Evolutionary conservation across 2,113 vertebrate genomes (phyloP).

Genomic region (Bufo bufo): DNA sequence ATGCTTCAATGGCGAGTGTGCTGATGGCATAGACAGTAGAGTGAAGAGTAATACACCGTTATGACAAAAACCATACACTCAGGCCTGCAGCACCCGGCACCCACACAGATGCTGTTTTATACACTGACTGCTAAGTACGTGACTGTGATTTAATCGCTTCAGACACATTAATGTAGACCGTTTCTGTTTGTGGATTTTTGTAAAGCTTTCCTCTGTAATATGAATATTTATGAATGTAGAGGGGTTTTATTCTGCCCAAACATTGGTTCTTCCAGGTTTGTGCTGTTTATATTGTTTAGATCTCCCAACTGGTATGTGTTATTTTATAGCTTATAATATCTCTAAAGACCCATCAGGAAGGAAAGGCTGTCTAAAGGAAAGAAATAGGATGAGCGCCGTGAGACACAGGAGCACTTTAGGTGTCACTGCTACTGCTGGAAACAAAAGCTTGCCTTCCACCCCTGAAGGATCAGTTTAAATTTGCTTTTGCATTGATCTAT

Average conservation of each 20-base stretch:
- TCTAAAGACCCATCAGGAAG: neutral
- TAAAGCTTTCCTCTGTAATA: conserved; percentile 4
- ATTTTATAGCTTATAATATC: neutral
- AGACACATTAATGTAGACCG: conserved; percentile 37
- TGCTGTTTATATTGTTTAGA: neutral
- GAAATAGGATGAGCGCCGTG: neutral
- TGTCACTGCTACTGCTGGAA: neutral
- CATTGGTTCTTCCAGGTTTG: neutral
- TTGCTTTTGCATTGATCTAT: neutral
- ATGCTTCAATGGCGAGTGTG: neutral
- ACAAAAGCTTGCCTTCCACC: neutral
- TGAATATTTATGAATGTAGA: conserved; percentile 47
- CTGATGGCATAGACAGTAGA: neutral
- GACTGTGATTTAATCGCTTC: conserved; percentile 38
- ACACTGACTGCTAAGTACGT: neutral
- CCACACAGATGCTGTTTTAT: conserved; percentile 2
- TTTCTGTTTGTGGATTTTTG: conserved; percentile 17
- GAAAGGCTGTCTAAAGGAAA: neutral
- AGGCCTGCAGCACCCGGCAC: conserved; percentile 14
- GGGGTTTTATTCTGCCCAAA: neutral
- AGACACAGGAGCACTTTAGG: neutral
- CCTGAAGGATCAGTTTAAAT: neutral
- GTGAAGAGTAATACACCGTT: conserved; percentile 4
- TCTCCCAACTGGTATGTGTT: neutral
- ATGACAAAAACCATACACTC: neutral